phyloP scores from a whole-genome alignment of 2,888 invertebrate genomes.

The Stenodema calcarata region DNA sequence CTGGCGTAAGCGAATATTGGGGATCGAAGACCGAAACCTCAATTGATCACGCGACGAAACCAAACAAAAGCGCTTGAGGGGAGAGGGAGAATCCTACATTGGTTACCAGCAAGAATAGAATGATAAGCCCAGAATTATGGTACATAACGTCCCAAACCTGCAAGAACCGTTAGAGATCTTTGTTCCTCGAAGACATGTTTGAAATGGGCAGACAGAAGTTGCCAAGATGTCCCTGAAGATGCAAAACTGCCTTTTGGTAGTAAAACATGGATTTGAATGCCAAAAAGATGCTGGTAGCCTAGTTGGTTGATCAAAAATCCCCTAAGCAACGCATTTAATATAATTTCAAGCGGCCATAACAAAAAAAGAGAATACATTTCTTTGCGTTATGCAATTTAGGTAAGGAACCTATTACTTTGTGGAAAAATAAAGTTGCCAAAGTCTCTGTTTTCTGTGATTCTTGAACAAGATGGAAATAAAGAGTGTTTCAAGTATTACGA shows the following conservation, averaged over 20 bases:
- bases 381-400: too few species aligned
- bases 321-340: too few species aligned
- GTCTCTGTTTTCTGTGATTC: background rate
- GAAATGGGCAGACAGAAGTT: background rate
- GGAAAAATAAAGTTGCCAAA: too few species aligned
- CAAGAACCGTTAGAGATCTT: background rate
- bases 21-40: background rate
- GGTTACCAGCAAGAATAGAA: constrained; percentile 3
- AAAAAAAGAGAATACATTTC: too few species aligned
- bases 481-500: background rate
- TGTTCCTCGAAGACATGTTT: background rate
- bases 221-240: background rate
- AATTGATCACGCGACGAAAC: background rate
- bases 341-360: background rate
- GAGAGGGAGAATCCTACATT: constrained; percentile 9
- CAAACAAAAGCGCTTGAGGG: constrained; percentile 15
- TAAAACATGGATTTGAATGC: too few species aligned
- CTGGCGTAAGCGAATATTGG: background rate
- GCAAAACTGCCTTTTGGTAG: background rate
- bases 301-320: too few species aligned
- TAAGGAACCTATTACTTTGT: too few species aligned
- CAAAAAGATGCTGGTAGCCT: too few species aligned
- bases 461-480: background rate
- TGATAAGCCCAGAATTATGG: background rate
- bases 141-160: constrained; percentile 18